Percentiles rank a stretch among this genome's conserved stretches.
Evolutionary conservation across 2,888 invertebrate species (phyloP).

Genomic region (Pasiphila rectangulata): DNA sequence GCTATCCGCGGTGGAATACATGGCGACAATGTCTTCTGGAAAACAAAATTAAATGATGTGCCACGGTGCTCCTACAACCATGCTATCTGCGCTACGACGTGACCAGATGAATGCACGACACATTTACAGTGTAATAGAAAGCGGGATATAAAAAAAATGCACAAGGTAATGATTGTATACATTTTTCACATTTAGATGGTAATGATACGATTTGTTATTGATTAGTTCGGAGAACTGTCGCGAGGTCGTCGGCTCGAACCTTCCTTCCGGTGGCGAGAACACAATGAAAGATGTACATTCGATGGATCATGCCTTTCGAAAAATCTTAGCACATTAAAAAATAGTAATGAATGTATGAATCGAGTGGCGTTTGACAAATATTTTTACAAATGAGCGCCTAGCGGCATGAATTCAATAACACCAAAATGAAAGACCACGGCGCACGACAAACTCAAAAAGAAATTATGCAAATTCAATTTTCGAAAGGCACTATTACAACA

Average conservation of each 20-base stretch:
- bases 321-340: not conserved
- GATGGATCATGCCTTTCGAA: constrained; percentile 13
- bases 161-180: constrained; percentile 9
- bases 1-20: constrained; percentile 71
- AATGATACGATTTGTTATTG: not conserved
- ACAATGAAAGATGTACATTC: constrained; percentile 5
- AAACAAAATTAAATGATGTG: constrained; percentile 74
- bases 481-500: constrained; percentile 40
- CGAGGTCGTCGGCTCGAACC: too few relatives aligned
- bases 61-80: constrained; percentile 69
- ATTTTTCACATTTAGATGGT: constrained; percentile 5
- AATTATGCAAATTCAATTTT: constrained; percentile 36
- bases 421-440: constrained; percentile 28
- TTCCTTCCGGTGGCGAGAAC: too few relatives aligned
- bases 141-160: constrained; percentile 24
- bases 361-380: not conserved
- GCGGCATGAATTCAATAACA: constrained; percentile 28
- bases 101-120: constrained; percentile 35
- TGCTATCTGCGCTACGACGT: constrained; percentile 44
- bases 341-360: not conserved
- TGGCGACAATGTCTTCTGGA: constrained; percentile 75
- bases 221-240: too few relatives aligned
- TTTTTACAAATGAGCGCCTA: not conserved
- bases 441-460: constrained; percentile 23
- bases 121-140: constrained; percentile 38